phyloP scores from a whole-genome alignment of 2,113 vertebrate genomes.

The Rhinopomastus cyanomelas region DNA sequence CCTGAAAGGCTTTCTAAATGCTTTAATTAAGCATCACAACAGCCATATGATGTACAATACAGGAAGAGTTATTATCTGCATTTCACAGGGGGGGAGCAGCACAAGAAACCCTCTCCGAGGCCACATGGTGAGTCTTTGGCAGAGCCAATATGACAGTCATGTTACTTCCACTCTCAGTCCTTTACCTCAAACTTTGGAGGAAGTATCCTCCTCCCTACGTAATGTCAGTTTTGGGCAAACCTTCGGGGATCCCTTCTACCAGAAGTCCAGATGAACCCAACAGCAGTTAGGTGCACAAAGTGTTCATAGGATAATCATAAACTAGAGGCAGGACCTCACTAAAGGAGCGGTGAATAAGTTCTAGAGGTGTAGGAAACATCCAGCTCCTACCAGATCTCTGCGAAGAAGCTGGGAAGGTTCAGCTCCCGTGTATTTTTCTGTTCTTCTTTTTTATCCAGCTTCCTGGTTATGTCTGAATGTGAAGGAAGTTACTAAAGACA shows the following conservation, averaged over 20 bases:
- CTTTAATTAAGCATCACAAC: constrained; percentile 58
- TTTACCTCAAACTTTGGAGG: neutral
- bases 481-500: neutral
- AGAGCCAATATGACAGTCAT: neutral
- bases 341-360: neutral
- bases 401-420: neutral
- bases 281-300: neutral
- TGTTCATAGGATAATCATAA: accelerated
- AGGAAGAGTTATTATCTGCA: neutral
- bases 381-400: neutral
- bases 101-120: neutral
- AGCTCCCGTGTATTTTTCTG: neutral
- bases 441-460: neutral
- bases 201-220: neutral
- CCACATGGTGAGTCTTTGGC: neutral
- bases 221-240: neutral
- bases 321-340: neutral
- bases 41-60: neutral
- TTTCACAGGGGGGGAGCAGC: neutral
- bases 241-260: neutral
- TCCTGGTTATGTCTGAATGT: neutral
- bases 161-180: neutral
- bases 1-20: constrained; percentile 26
- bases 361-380: neutral
- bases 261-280: neutral